phyloP scores from a whole-genome alignment of 2,797 vertebrate genomes.

The Chrysocyon brachyurus region DNA sequence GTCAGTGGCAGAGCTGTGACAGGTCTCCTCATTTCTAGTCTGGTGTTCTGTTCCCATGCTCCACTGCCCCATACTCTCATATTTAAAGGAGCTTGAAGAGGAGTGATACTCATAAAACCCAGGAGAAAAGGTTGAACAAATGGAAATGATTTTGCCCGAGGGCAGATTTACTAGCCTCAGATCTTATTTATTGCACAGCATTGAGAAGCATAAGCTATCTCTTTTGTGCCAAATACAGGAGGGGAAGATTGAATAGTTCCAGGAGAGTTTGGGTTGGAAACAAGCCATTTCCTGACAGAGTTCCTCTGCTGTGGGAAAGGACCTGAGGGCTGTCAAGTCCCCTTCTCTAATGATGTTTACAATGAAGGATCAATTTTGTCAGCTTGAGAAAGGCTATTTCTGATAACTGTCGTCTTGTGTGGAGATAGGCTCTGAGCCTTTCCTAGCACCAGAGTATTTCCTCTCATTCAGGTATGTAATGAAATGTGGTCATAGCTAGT shows the following conservation, averaged over 20 bases:
- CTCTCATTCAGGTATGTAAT: background rate
- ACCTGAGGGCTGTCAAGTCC: background rate
- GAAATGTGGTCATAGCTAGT: background rate
- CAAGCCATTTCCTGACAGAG: background rate
- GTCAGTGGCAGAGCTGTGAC: background rate
- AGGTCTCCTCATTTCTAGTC: background rate
- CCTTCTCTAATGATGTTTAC: background rate
- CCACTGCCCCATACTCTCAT: background rate
- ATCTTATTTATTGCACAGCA: background rate
- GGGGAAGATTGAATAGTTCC: background rate
- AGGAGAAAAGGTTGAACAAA: background rate
- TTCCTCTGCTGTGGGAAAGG: background rate
- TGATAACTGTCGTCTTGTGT: background rate
- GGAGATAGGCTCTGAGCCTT: background rate
- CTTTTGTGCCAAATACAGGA: constrained; percentile 16
- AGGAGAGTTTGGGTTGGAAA: background rate
- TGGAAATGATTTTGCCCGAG: background rate
- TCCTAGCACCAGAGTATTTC: background rate
- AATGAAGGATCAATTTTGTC: background rate
- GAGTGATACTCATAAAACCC: background rate
- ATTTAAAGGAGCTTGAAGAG: background rate
- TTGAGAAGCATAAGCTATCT: background rate
- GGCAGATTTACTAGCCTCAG: background rate
- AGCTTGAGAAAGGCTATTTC: background rate
- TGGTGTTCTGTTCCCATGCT: background rate